Conservation (phyloP, 2,797 vertebrate species). For the Columba guinea region DNA sequence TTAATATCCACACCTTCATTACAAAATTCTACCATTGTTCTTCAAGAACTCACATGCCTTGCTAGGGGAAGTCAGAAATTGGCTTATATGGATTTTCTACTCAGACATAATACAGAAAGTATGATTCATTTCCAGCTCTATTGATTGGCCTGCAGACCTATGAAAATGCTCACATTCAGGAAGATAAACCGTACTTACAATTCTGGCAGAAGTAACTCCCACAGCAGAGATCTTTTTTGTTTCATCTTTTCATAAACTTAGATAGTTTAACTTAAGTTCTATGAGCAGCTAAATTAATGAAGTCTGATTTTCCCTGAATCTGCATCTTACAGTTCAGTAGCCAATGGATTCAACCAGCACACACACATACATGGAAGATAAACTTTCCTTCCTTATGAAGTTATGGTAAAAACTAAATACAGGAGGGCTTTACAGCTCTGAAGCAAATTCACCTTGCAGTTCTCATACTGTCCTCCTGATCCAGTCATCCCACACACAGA, state of each 20-base stretch:
- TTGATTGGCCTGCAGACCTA: not conserved
- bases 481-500: not conserved
- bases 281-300: not conserved
- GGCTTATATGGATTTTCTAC: not conserved
- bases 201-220: not conserved
- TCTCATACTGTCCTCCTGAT: not conserved
- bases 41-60: not conserved
- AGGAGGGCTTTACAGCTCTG: not conserved
- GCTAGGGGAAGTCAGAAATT: not conserved
- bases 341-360: not conserved
- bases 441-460: not conserved
- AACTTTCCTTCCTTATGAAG: not conserved
- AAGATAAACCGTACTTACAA: not conserved
- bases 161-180: constrained; percentile 1
- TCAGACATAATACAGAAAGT: not conserved
- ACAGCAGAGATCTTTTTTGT: not conserved
- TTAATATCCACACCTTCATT: not conserved
- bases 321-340: not conserved
- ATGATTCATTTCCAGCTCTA: not conserved
- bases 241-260: not conserved
- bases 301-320: not conserved
- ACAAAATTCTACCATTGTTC: not conserved
- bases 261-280: not conserved
- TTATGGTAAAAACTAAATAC: not conserved
- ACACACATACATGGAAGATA: not conserved